Evolutionary conservation across 2,797 vertebrate genomes (phyloP).

Genomic region (Poeciliopsis infans): DNA sequence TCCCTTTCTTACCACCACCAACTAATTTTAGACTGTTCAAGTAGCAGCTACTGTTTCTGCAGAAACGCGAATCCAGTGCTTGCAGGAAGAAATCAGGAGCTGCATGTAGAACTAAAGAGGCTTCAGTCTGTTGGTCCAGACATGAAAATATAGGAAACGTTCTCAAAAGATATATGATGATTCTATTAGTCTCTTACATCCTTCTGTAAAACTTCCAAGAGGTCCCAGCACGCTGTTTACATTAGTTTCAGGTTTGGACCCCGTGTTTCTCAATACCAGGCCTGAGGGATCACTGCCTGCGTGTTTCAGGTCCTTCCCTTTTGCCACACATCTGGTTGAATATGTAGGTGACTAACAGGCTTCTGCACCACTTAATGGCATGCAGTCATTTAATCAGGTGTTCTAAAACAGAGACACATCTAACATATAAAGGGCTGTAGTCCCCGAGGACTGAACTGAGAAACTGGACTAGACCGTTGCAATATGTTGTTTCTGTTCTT

Average conservation of each 20-base stretch:
- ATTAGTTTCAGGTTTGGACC: neutral
- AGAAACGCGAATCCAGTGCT: constrained; percentile 29
- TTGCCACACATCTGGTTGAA: too few relatives aligned
- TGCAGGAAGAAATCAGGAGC: constrained; percentile 34
- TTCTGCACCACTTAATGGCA: too few relatives aligned
- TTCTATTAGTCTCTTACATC: neutral
- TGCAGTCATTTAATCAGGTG: too few relatives aligned
- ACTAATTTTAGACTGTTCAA: constrained; percentile 51
- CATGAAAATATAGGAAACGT: neutral
- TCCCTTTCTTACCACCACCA: constrained; percentile 20
- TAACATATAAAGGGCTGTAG: too few relatives aligned
- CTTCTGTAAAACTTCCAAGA: neutral
- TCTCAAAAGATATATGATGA: neutral
- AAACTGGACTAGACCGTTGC: neutral
- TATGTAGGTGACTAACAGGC: too few relatives aligned
- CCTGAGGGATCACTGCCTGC: too few relatives aligned
- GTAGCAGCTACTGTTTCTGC: constrained; percentile 34
- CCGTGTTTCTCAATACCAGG: too few relatives aligned
- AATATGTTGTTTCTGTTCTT: neutral
- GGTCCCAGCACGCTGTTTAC: neutral
- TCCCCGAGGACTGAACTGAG: too few relatives aligned
- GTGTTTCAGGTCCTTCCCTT: too few relatives aligned
- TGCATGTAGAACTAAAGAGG: neutral
- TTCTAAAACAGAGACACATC: too few relatives aligned
- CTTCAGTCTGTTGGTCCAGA: neutral